Evolutionary conservation across 2,888 invertebrate genomes (phyloP).

Genomic region (Leucoptera coffeella): DNA sequence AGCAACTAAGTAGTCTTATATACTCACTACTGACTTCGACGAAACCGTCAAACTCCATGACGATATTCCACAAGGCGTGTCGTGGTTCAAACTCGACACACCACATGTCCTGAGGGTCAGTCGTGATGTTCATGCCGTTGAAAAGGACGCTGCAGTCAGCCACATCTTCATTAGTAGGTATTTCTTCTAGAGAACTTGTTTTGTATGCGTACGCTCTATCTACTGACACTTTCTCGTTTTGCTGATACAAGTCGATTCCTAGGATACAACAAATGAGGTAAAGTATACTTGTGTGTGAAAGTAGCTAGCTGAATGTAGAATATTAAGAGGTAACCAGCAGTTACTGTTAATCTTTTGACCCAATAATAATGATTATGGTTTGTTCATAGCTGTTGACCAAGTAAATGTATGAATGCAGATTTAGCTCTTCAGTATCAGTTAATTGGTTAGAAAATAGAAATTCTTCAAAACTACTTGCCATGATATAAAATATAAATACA

Average conservation of each 20-base stretch:
- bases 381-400: too few species aligned
- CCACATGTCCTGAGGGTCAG: slow-evolving; percentile 64
- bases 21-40: slow-evolving; percentile 32
- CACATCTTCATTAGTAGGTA: slow-evolving; percentile 11
- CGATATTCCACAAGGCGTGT: slow-evolving; percentile 24
- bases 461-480: too few species aligned
- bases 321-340: background rate
- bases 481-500: too few species aligned
- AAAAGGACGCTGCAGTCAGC: slow-evolving; percentile 51
- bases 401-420: too few species aligned
- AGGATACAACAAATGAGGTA: too few species aligned
- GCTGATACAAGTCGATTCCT: slow-evolving; percentile 43
- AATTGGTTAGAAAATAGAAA: too few species aligned
- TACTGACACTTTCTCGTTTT: slow-evolving; percentile 18
- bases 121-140: slow-evolving; percentile 64
- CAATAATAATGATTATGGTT: too few species aligned
- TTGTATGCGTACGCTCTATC: slow-evolving; percentile 29
- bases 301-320: too few species aligned
- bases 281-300: too few species aligned
- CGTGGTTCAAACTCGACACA: slow-evolving; percentile 30
- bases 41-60: slow-evolving; percentile 25
- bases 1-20: too few species aligned
- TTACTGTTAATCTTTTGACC: too few species aligned
- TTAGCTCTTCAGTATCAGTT: too few species aligned
- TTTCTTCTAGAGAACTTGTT: slow-evolving; percentile 16